These are phyloP conservation scores for Ammospiza caudacuta DNA, from an alignment of 2,113 vertebrate genomes.

Conservation along the genomic window DNA sequence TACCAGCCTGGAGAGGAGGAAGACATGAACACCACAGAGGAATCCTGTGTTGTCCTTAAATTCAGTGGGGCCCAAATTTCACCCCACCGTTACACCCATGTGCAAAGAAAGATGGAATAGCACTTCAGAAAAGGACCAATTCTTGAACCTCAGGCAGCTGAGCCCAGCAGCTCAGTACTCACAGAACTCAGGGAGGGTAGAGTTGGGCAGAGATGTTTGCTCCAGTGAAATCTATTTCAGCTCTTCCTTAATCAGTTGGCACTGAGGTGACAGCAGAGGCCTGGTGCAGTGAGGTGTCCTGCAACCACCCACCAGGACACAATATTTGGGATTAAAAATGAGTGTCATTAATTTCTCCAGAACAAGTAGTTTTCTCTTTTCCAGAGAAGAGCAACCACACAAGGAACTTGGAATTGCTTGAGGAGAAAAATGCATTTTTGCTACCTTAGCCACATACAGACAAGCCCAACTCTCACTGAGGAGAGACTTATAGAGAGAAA, in stretches of 20 bases:
- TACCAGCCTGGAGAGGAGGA: neutral
- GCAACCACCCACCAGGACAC: neutral
- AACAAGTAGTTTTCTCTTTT: neutral
- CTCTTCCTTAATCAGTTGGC: neutral
- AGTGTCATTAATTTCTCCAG: neutral
- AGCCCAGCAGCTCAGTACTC: neutral
- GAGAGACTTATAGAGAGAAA: neutral
- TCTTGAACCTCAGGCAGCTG: neutral
- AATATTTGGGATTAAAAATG: neutral
- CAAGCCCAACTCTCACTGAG: neutral
- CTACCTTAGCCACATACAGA: neutral
- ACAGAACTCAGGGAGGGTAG: fast-evolving
- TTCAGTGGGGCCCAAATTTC: neutral
- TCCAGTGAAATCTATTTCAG: neutral
- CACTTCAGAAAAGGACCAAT: neutral
- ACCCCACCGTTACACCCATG: neutral
- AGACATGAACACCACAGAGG: neutral
- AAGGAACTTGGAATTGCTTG: neutral
- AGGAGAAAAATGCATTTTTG: neutral
- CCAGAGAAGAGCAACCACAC: neutral
- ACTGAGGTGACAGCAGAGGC: neutral
- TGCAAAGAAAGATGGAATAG: neutral
- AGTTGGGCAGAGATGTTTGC: neutral
- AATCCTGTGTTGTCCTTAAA: neutral
- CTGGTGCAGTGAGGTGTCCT: neutral